A percentile compares a stretch with the other conserved stretches of the same genome.
phyloP scores from a whole-genome alignment of 1,140 invertebrate genomes.

The Battus philenor region DNA sequence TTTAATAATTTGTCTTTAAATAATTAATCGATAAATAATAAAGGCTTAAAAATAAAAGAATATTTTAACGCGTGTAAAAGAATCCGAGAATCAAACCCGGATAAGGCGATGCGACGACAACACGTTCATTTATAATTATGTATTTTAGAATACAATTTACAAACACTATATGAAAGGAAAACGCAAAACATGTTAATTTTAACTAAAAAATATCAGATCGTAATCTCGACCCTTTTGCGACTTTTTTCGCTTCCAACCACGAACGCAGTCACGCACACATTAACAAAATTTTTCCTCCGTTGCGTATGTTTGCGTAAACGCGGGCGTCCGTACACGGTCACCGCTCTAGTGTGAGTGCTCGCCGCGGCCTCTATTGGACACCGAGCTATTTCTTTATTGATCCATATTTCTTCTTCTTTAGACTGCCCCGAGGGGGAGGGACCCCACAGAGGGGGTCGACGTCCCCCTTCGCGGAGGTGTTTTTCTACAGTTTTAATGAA shows the following conservation, averaged over 20 bases:
- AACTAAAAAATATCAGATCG: too few species aligned
- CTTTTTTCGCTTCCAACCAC: conserved; percentile 41
- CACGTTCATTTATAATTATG: too few species aligned
- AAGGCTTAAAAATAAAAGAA: too few species aligned
- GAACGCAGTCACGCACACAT: conserved; percentile 38
- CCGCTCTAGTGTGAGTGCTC: conserved; percentile 54
- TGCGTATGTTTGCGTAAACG: conserved; percentile 29
- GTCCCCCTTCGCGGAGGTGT: conserved; percentile 42
- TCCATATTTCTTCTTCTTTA: conserved; percentile 76
- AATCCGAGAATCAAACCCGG: too few species aligned
- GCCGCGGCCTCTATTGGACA: conserved; percentile 70
- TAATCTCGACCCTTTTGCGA: too few species aligned
- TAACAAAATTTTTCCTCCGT: conserved; percentile 34
- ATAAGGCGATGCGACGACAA: too few species aligned
- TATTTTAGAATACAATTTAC: too few species aligned
- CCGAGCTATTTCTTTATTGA: conserved; percentile 74
- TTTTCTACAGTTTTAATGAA: conserved; percentile 74
- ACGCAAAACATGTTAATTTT: too few species aligned
- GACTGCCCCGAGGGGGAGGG: conserved; percentile 46
- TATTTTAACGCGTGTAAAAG: too few species aligned
- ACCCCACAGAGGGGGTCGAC: conserved; percentile 17
- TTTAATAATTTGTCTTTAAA: too few species aligned
- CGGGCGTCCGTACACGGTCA: conserved; percentile 22
- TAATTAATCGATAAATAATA: too few species aligned
- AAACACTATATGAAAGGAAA: too few species aligned